Evolutionary conservation across 1,140 invertebrate species (phyloP), one percentile per base, ranked within the genome.

Genomic region (Leptestheria dahalacensis): DNA sequence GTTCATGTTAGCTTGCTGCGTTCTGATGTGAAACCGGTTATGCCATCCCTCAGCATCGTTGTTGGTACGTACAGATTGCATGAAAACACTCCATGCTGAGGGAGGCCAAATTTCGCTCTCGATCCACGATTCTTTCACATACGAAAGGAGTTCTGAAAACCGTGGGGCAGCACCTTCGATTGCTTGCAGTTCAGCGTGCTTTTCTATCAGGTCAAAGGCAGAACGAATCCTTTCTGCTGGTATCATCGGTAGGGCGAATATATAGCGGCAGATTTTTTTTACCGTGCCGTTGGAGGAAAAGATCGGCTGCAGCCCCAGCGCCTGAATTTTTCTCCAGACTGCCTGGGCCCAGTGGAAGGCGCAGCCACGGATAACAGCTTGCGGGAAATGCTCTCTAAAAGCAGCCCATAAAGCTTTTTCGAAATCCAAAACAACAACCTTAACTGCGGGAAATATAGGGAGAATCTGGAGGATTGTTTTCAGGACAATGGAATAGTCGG

Each of bases 41-140:
- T 53, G 51, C 51, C 51, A 53, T 23, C 51, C 51, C 15, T 53
- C n/a, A 6, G 51, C 51, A 24, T 53, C 51, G 15, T 53, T 53
- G 12, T 53, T 53, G 21, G 51, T 53, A 21, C 51, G 51, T 11
- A 53, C 51, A 24, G 4, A 6, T 25, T 21, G 20, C 20, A 21
- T 53, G 23, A 4, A 53, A 24, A 53, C 51, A 24, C 21, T 25
- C 51, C 51, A 53, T 4, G 51, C 25, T 6, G 21, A n/a, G 4
- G 51, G 51, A 6, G 23, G 51, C 20, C 51, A 53, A 3, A 24
- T 53, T 3, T 11, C n/a, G 25, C 21, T 25, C 3, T 18, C 6
- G 3, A 53, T 53, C 51, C 51, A 53, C 3, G 2, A 23, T 11
- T 21, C 2, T 4, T 18, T 6, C 21, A 53, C 26, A 24, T 53